Evolutionary conservation across 2,888 invertebrate genomes (phyloP), one percentile per base, ranked within the genome.

Genomic region (Masnerella sp.): DNA sequence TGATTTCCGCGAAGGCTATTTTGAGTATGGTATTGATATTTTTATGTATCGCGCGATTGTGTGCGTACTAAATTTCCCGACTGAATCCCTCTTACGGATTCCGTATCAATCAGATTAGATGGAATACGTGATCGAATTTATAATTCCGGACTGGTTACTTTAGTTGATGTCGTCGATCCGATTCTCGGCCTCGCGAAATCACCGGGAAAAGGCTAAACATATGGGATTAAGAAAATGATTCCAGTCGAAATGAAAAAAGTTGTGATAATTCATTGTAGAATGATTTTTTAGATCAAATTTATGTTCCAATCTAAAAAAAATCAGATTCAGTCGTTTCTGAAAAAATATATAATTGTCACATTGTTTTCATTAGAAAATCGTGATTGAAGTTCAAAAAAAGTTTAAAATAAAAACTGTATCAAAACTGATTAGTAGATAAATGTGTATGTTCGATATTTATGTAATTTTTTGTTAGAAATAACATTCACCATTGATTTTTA

Each of bases 41-140:
- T 20, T 67, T 67, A 36, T 34, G n/a, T 42, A 42, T 42, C 20
- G 11, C 28, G 12, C 28, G 22, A 38, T 45, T 43, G 49, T 42
- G 30, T 47, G 38, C 30, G 30, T 18, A 51, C 38, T 42, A 42
- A 67, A 59, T 59, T 59, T 30, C 18, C 5, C 32, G 28, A 9
- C 51, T 58, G 45, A 52, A 59, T 34, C 28, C 30, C 22, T 52
- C 38, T 61, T 45, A 45, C 38, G 32, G 47, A 69, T 69, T 69
- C 28, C 32, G 45, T 51, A 51, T 59, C 52, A 52, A 61, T 61
- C 59, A 69, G 45, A 69, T 45, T 69, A 52, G 52, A 69, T 61
- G 30, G 28, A 28, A 61, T 61, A 69, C 68, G 59, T 61, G 68
- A 59, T 69, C 38, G 58, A 61, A 52, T 61, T 69, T 61, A 45